Percentiles rank a stretch among this genome's conserved stretches.
Evolutionary conservation across 2,797 vertebrate genomes (phyloP).

Genomic region (Acanthurus tractus): DNA sequence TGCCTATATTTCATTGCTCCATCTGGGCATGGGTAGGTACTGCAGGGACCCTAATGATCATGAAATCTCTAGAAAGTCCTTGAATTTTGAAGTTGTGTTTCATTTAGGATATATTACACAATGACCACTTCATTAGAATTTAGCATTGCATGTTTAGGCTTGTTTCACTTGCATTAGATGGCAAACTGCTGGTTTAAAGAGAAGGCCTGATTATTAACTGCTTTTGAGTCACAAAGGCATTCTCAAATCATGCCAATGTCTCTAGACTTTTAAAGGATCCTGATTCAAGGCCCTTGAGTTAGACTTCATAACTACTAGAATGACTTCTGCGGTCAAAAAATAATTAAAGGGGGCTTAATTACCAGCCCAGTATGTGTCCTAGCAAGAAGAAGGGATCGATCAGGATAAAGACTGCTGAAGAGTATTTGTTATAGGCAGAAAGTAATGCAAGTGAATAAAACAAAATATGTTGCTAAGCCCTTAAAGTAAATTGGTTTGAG

Average conservation of each 20-base stretch:
- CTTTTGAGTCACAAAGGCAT: neutral
- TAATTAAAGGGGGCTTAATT: neutral
- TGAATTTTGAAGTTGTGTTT: neutral
- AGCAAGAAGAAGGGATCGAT: neutral
- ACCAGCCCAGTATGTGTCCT: neutral
- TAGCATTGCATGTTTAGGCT: neutral
- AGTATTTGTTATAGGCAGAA: neutral
- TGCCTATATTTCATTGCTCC: conserved; percentile 98
- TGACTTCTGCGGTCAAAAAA: neutral
- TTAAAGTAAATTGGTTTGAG: neutral
- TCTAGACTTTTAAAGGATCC: neutral
- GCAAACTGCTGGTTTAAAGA: neutral
- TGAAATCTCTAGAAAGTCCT: neutral
- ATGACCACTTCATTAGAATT: neutral
- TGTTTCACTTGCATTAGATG: neutral
- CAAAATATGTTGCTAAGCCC: neutral
- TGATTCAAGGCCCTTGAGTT: neutral
- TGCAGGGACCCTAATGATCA: too few species aligned
- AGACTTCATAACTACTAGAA: neutral
- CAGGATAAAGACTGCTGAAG: neutral
- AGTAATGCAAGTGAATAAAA: neutral
- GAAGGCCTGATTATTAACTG: neutral
- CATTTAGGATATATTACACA: neutral
- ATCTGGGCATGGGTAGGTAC: conserved; percentile 95
- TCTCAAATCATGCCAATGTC: neutral